These are phyloP conservation scores for Microctenopoma stevenorrisi DNA, from an alignment of 2,797 vertebrate species.

Conservation along the genomic window DNA sequence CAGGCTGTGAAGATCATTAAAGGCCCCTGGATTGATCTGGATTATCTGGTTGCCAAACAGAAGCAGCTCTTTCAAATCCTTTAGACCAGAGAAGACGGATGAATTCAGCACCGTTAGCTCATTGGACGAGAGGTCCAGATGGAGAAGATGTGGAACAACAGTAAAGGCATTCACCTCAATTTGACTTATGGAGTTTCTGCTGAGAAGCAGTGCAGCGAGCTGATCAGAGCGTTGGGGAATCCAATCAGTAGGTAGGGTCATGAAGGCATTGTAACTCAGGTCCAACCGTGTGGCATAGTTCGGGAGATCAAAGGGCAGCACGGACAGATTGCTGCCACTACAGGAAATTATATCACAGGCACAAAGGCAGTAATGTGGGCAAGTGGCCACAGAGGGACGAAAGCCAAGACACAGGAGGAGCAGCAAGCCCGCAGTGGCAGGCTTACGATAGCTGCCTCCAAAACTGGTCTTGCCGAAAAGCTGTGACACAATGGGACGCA, in stretches of 20 bases:
- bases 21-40: constrained; percentile 81
- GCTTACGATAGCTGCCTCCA: constrained; percentile 24
- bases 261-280: constrained; percentile 89
- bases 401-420: constrained; percentile 76
- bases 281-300: constrained; percentile 87
- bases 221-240: constrained; percentile 78
- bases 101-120: constrained; percentile 80
- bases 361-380: constrained; percentile 89
- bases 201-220: constrained; percentile 85
- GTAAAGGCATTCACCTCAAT: constrained; percentile 86
- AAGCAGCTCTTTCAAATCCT: constrained; percentile 86
- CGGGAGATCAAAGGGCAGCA: constrained; percentile 84
- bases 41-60: constrained; percentile 89
- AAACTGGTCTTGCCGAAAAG: constrained; percentile 18
- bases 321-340: constrained; percentile 88
- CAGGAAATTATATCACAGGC: constrained; percentile 92
- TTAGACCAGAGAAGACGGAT: constrained; percentile 86
- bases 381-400: constrained; percentile 74
- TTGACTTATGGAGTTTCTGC: constrained; percentile 85
- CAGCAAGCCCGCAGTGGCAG: constrained; percentile 79
- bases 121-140: constrained; percentile 92
- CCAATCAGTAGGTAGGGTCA: constrained; percentile 85
- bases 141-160: constrained; percentile 81
- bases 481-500: constrained; percentile 52
- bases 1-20: constrained; percentile 83